phyloP scores from a whole-genome alignment of 1,140 invertebrate species.

The Drosophila jambulina region DNA sequence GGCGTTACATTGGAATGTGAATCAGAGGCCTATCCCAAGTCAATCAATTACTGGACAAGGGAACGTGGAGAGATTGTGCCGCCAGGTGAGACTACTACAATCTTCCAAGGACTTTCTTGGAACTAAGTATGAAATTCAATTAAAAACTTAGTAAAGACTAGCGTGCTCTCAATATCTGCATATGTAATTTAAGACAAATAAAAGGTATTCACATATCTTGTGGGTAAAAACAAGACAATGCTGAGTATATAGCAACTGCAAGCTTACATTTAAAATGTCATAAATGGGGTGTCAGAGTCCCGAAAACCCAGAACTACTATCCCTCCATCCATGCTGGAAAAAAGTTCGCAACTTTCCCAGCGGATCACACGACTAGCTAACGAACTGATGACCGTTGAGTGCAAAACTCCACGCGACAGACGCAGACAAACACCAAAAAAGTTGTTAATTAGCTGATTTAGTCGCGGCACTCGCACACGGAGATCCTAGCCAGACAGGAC shows the following conservation, averaged over 20 bases:
- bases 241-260: conserved; percentile 12
- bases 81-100: conserved; percentile 87
- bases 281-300: conserved; percentile 11
- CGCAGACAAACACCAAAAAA: conserved; percentile 47
- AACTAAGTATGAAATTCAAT: neutral
- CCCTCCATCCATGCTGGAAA: conserved; percentile 21
- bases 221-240: neutral
- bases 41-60: conserved; percentile 93
- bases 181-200: neutral
- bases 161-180: too few species aligned
- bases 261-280: conserved; percentile 31
- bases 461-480: conserved; percentile 32
- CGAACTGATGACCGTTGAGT: conserved; percentile 71
- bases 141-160: neutral
- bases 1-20: conserved; percentile 92
- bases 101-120: neutral
- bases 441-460: conserved; percentile 84
- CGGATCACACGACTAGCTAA: conserved; percentile 34
- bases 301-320: neutral
- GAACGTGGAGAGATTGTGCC: conserved; percentile 92
- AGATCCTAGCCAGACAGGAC: conserved; percentile 31
- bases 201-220: neutral
- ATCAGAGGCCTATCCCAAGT: conserved; percentile 94
- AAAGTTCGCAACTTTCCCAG: conserved; percentile 11
- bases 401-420: conserved; percentile 41